Base-by-base conservation (phyloP, 1,140 invertebrate species). In the Capitella teleta region DNA sequence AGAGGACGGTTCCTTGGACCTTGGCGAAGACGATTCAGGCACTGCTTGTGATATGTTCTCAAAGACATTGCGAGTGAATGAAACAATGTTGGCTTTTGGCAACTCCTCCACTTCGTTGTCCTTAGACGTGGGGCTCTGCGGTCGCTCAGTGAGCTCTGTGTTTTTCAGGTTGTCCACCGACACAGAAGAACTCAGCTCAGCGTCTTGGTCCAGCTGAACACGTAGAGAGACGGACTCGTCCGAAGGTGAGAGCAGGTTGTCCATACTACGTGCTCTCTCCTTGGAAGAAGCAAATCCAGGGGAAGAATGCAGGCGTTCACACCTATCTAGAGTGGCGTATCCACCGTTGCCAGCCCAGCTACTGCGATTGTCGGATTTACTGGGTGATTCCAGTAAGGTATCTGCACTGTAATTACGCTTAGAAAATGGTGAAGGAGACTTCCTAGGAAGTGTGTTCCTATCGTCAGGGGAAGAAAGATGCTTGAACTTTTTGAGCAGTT, bases 371-470 rank as follows among this genome's bases (percentile, higher is more conserved):
- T 47, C 34, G 18, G 37, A 23, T 19, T 47, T n/a, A 19, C 16
- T 30, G 36, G 18, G 14, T 34, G 16, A 26, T 25, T 50, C 49
- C 12, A 62, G 28, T 12, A 69, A 44, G 57, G 63, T 63, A 42
- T 69, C 64, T 6, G 67, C 48, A 56, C 67, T 69, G 28, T 58
- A 58, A 28, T 60, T 57, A 12, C 58, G 49, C 52, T 60, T 61
- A 32, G 57, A 43, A 18, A 23, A 40, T 36, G 16, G 47, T 18
- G 34, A 25, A 28, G 34, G 16, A 45, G 40, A 3, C 12, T 19
- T 23, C 32, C 47, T 24, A 14, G n/a, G n/a, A n/a, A 37, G 16
- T 47, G 40, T 4, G 12, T 19, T 23, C 32, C 47, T 24, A 14
- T 55, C 50, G n/a, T 58, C 57, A 42, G 52, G 55, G 58, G 42